phyloP scores from a whole-genome alignment of 2,888 invertebrate species.

The Hyposoter didymator region DNA sequence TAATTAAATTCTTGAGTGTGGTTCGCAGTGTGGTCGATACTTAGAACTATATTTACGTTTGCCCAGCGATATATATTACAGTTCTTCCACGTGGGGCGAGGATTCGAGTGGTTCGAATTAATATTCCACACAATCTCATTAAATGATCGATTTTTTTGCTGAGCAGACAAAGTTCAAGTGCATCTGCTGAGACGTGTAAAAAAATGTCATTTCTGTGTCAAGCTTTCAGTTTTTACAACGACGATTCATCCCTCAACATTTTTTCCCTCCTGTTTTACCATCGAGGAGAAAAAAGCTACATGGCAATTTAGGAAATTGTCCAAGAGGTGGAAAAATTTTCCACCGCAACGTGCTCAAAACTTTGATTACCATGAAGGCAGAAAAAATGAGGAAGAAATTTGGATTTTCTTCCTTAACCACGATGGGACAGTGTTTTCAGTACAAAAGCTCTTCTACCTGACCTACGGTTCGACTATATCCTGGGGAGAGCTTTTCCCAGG shows the following conservation, averaged over 20 bases:
- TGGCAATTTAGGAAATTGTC: not conserved
- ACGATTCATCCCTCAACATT: too few species aligned
- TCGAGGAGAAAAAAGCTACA: not conserved
- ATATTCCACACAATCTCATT: constrained; percentile 29
- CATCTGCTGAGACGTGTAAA: not conserved
- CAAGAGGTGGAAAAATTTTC: not conserved
- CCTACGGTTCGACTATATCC: not conserved
- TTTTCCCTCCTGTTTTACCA: not conserved
- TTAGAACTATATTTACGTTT: not conserved
- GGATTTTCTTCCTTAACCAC: constrained; percentile 24
- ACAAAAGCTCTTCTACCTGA: constrained; percentile 7
- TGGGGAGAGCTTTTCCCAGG: not conserved
- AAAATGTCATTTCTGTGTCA: not conserved
- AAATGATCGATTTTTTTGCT: constrained; percentile 44
- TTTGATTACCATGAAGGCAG: not conserved
- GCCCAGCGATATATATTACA: not conserved
- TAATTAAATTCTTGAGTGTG: constrained; percentile 61
- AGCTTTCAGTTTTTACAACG: not conserved
- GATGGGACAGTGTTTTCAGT: not conserved
- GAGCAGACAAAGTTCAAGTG: not conserved
- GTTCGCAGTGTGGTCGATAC: not conserved
- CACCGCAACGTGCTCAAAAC: not conserved
- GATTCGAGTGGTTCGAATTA: constrained; percentile 41
- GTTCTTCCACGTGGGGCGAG: not conserved
- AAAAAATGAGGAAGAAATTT: not conserved